Evolutionary conservation across 2,888 invertebrate species (phyloP), one percentile per base, ranked within the genome.

Genomic region (Scelioninae gen. 2): DNA sequence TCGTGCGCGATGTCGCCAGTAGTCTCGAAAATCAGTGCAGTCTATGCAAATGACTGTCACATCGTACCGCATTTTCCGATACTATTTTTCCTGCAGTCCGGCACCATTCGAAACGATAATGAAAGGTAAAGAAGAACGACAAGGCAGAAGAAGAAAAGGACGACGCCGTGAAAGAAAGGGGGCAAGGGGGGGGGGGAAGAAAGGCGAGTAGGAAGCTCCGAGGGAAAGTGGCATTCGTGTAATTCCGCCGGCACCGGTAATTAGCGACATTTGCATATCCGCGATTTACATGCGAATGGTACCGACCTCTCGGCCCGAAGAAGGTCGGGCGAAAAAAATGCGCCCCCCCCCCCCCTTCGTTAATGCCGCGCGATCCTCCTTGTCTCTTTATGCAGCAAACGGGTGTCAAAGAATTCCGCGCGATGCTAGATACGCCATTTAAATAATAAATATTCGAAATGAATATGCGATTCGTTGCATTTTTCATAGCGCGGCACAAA

Each of bases 181-280:
- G n/a, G n/a, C n/a, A n/a, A n/a, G n/a, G n/a, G n/a, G n/a, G n/a
- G n/a, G n/a, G n/a, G n/a, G n/a, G n/a, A 63, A 72, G 41, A 61
- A 63, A 68, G 64, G 48, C 50, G 31, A 60, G 58, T 58, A 67
- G 74, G 63, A 68, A 70, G 71, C 15, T 41, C 63, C 45, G 57
- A 74, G 73, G 76, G 76, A 74, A 77, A 77, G 75, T 69, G 74
- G 68, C 77, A 76, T 77, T 78, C 77, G 76, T 81, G 84, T 81
- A 83, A 84, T 82, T 77, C 79, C 69, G 35, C 79, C 74, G 76
- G 80, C 81, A 80, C 81, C 79, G 79, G 82, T 83, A 85, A 85
- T 85, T 84, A 84, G 84, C 79, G 80, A 77, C 78, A 85, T 85
- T 85, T 84, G 84, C 85, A 85, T 85, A 85, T 82, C 83, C 82